Percentiles rank a stretch among this genome's conserved stretches.
Conservation (phyloP, 2,888 invertebrate species). For the Acleris holmiana region DNA sequence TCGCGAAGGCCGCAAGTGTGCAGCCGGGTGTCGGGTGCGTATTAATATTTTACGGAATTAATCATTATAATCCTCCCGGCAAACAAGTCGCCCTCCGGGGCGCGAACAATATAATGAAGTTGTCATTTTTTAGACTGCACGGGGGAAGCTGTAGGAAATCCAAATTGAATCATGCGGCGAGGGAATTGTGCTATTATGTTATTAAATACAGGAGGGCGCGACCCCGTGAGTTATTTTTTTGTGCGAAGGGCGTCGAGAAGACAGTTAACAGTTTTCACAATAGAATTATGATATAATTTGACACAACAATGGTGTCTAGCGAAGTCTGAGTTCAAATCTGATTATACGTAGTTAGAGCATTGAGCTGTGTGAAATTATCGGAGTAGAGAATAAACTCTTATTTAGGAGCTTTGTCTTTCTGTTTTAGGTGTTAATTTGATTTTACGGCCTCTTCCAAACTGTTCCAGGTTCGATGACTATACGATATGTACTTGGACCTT, state of each 20-base stretch:
- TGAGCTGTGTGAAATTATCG: conserved; percentile 1
- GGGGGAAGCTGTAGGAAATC: conserved; percentile 85
- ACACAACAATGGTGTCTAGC: conserved; percentile 67
- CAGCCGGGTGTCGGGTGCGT: conserved; percentile 68
- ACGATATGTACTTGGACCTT: no score
- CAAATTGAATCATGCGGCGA: conserved; percentile 88
- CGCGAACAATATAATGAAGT: conserved; percentile 83
- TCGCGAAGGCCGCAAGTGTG: conserved; percentile 73
- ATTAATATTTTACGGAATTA: conserved; percentile 84
- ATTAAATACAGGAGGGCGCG: conserved; percentile 86
- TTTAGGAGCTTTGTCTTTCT: no score
- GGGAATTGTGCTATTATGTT: conserved; percentile 88
- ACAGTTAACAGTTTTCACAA: conserved; percentile 84
- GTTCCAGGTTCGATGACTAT: no score
- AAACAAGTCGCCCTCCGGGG: conserved; percentile 81
- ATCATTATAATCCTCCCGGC: conserved; percentile 83
- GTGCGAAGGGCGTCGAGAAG: conserved; percentile 75
- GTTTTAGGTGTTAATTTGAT: no score
- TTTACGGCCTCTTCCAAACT: no score
- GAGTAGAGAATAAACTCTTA: not conserved
- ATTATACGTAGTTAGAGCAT: conserved; percentile 33
- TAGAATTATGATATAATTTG: conserved; percentile 84
- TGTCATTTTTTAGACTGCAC: conserved; percentile 83
- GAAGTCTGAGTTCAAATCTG: conserved; percentile 46
- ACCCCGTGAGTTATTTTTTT: conserved; percentile 79